Base-by-base conservation (phyloP, 1,140 invertebrate genomes). In the Charaxes varanes region DNA sequence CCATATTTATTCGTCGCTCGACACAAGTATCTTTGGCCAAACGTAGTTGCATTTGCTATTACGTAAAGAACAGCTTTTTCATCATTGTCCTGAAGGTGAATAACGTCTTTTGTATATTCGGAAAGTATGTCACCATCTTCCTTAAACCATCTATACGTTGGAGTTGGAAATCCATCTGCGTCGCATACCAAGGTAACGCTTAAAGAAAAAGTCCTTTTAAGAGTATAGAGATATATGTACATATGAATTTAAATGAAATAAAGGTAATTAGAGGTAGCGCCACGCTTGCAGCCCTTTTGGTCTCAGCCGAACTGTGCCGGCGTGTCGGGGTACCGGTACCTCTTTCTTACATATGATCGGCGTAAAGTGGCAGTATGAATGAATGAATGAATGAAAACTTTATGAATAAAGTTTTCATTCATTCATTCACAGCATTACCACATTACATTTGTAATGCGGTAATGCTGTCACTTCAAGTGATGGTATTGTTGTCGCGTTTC, bases 71-170 rank as follows among this genome's bases (percentile, higher is more conserved):
- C 26, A 10, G 64, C 55, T 28, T 57, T 48, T 6, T 43, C 50
- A 0, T 30, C 45, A 15, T 64, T 55, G n/a, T 74, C 47, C 2
- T 47, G 33, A 2, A 60, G 14, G 21, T 36, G 53, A 14, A 69
- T 60, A 19, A 59, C 46, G 17, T 63, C 55, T 30, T 62, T 26
- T 8, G 64, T 21, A 21, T 58, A 64, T 31, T 73, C 62, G 3
- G 51, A 45, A 4, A 66, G 33, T 10, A 52, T 52, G 1, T 62
- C 58, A 2, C 41, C 48, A 6, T 52, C 24, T 11, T 69, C 58
- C 41, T 53, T 54, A 31, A 68, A 80, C 66, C 68, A 74, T 43
- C 56, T 51, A 33, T 72, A 80, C 8, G 53, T 59, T 3, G 72
- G 64, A 7, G 32, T 13, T 8, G 76, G 76, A 38, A 52, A 67